These are phyloP conservation scores for Crepidodera aurea DNA, from an alignment of 2,888 invertebrate species.

Conservation along the genomic window DNA sequence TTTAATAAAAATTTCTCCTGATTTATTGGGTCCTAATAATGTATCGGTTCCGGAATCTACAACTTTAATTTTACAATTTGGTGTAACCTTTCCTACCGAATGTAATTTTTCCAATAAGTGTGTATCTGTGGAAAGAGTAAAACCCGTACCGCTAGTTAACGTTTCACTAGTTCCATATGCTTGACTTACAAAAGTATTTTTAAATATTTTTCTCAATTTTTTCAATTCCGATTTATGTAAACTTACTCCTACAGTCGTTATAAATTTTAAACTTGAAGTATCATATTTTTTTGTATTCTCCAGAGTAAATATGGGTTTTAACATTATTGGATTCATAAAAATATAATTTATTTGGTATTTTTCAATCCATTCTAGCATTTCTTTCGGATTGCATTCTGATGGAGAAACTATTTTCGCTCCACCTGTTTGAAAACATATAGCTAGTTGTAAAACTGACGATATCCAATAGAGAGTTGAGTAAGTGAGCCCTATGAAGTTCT, in stretches of 20 bases:
- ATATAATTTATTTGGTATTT: conserved; percentile 43
- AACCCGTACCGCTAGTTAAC: conserved; percentile 44
- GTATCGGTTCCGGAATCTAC: conserved; percentile 60
- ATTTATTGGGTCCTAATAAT: conserved; percentile 60
- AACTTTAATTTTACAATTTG: conserved; percentile 29
- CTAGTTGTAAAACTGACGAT: conserved; percentile 42
- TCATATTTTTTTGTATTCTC: conserved; percentile 36
- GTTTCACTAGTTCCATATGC: conserved; percentile 61
- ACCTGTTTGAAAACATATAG: conserved; percentile 41
- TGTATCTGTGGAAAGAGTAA: conserved; percentile 21
- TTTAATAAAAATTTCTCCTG: conserved; percentile 65
- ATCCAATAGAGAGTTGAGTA: conserved; percentile 53
- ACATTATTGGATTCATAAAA: conserved; percentile 39
- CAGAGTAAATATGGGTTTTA: conserved; percentile 39
- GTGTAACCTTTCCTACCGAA: conserved; percentile 32
- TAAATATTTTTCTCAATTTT: conserved; percentile 47
- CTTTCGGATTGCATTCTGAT: conserved; percentile 42
- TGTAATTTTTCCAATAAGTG: conserved; percentile 8
- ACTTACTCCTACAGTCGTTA: neutral
- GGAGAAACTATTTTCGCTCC: conserved; percentile 40
- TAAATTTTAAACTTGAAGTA: conserved; percentile 18
- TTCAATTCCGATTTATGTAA: conserved; percentile 17
- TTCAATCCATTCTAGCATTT: conserved; percentile 40
- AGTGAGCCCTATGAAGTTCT: conserved; percentile 21
- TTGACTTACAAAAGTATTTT: conserved; percentile 54